Conservation (phyloP, 1,140 invertebrate genomes). For the Hyles euphorbiae region DNA sequence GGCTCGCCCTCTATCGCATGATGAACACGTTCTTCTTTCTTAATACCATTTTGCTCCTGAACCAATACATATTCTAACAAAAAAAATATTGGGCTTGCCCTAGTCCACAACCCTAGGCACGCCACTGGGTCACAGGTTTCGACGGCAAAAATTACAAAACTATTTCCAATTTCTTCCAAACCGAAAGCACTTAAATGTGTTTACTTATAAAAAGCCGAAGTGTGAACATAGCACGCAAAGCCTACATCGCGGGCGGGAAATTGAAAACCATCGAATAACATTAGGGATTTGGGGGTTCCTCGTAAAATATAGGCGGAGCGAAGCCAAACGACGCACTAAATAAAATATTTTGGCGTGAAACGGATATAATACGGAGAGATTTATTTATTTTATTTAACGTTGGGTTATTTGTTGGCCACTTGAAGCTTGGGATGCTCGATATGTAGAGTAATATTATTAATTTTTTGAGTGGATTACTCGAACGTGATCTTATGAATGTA, state of each 20-base stretch:
- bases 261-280: constrained; percentile 55
- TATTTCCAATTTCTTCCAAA: no score
- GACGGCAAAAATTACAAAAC: no score
- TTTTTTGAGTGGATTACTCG: constrained; percentile 3
- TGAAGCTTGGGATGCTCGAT: not conserved
- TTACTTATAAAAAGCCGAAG: no score
- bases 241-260: constrained; percentile 40
- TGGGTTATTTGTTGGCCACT: constrained; percentile 2
- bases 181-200: no score
- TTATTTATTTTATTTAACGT: constrained; percentile 29
- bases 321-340: constrained; percentile 28
- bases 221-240: constrained; percentile 14
- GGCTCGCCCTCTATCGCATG: no score
- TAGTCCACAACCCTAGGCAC: no score
- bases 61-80: no score
- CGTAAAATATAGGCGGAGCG: constrained; percentile 44
- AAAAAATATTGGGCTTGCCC: no score
- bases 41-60: no score
- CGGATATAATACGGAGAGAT: constrained; percentile 22
- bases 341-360: constrained; percentile 37
- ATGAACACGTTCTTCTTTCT: no score
- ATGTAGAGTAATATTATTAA: not conserved
- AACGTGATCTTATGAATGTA: no score
- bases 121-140: no score
- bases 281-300: constrained; percentile 45